These are phyloP conservation scores for Thalassarche chlororhynchos DNA, from an alignment of 2,113 vertebrate species.

Conservation along the genomic window DNA sequence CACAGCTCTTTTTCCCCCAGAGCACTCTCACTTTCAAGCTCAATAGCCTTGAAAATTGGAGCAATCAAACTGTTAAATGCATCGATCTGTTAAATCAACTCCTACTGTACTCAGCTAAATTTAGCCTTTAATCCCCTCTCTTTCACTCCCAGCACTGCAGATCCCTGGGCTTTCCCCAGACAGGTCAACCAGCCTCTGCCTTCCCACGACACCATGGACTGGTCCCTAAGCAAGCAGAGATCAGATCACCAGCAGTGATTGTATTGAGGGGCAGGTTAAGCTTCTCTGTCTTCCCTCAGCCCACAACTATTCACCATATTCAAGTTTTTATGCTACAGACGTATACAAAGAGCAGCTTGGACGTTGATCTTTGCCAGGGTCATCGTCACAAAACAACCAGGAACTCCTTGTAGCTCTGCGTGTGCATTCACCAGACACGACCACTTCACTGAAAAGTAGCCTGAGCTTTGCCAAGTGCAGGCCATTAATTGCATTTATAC, in stretches of 20 bases:
- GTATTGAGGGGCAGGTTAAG: not conserved
- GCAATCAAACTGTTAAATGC: conserved; percentile 50
- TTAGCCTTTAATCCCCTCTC: conserved; percentile 35
- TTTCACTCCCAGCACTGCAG: not conserved
- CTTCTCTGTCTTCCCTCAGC: not conserved
- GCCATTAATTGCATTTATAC: not conserved
- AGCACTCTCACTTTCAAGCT: conserved; percentile 39
- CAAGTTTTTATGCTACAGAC: not conserved
- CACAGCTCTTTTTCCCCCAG: conserved; percentile 40
- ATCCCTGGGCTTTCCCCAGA: not conserved
- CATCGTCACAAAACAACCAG: not conserved
- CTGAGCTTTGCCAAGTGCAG: not conserved
- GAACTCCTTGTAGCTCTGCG: fast-evolving
- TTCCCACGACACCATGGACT: not conserved
- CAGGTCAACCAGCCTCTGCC: not conserved
- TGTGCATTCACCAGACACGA: not conserved
- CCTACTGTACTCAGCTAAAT: conserved; percentile 20
- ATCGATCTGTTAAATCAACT: conserved; percentile 60
- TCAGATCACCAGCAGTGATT: not conserved
- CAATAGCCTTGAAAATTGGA: conserved; percentile 69
- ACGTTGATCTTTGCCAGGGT: not conserved
- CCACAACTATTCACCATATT: not conserved
- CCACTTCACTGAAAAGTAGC: not conserved
- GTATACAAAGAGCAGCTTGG: not conserved
- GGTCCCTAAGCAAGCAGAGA: not conserved